phyloP scores from a whole-genome alignment of 2,113 vertebrate genomes.

The Gasterosteus nipponicus region DNA sequence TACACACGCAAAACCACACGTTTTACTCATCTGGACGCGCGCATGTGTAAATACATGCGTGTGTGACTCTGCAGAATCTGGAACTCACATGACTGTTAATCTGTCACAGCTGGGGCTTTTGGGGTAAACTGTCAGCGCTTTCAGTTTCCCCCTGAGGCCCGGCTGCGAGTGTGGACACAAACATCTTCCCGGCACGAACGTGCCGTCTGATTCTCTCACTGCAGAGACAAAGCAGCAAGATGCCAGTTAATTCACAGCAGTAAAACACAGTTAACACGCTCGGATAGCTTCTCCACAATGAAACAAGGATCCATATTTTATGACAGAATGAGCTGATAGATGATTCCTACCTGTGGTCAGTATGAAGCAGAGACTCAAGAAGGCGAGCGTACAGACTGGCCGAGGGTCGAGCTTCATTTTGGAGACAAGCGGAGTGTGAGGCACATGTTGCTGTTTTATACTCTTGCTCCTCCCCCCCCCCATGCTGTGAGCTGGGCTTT shows the following conservation, averaged over 20 bases:
- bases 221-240: constrained; percentile 54
- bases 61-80: background rate
- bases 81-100: constrained; percentile 79
- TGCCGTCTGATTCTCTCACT: constrained; percentile 61
- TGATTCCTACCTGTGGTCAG: constrained; percentile 69
- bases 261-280: background rate
- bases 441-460: constrained; percentile 61
- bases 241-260: constrained; percentile 41
- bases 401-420: constrained; percentile 60
- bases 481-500: constrained; percentile 52
- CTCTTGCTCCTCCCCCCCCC: constrained; percentile 60
- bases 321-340: background rate
- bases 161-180: constrained; percentile 47
- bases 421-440: constrained; percentile 12
- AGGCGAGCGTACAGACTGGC: constrained; percentile 38
- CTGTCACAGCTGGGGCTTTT: constrained; percentile 64
- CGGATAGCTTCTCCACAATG: background rate
- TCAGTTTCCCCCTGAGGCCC: constrained; percentile 54
- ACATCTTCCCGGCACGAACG: constrained; percentile 76
- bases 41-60: background rate
- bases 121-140: constrained; percentile 52
- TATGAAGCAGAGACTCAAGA: constrained; percentile 56
- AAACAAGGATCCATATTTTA: background rate
- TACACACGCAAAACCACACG: constrained; percentile 28
- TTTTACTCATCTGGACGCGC: constrained; percentile 6